Percentiles rank a stretch among this genome's conserved stretches.
These are phyloP conservation scores for Saguinus midas DNA, from an alignment of 2,113 vertebrate species.

Conservation along the genomic window DNA sequence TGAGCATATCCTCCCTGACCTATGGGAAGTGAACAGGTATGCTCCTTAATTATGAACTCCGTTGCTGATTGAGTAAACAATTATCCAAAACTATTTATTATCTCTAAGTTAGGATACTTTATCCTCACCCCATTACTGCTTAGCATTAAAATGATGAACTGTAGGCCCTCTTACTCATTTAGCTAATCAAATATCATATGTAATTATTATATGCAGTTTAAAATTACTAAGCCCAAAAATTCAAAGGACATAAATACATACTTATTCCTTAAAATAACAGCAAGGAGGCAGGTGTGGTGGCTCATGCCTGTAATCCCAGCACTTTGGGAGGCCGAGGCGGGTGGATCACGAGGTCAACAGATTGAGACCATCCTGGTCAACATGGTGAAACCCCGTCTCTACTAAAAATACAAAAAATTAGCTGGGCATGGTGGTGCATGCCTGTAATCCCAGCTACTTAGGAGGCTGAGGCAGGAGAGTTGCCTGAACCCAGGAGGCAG, in stretches of 20 bases:
- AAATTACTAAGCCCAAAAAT: slow-evolving; percentile 19
- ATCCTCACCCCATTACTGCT: not conserved
- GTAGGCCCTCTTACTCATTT: not conserved
- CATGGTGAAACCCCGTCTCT: no score
- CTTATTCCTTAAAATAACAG: not conserved
- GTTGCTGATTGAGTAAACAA: not conserved
- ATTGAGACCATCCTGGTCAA: no score
- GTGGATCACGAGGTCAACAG: no score
- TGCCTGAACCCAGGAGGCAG: no score
- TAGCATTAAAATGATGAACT: not conserved
- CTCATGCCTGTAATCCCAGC: no score
- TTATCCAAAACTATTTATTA: not conserved
- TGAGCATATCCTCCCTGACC: not conserved
- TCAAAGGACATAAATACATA: not conserved
- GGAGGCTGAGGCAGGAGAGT: no score
- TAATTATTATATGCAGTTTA: not conserved
- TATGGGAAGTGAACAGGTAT: not conserved
- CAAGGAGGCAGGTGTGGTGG: no score
- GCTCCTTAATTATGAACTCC: not conserved
- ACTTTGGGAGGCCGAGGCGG: no score
- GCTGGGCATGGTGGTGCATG: no score
- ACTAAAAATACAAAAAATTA: no score
- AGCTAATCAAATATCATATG: not conserved
- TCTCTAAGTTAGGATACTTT: not conserved
- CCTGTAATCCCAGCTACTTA: no score